Conservation (phyloP, 2,888 invertebrate species). For the Drosophila aldrichi region DNA sequence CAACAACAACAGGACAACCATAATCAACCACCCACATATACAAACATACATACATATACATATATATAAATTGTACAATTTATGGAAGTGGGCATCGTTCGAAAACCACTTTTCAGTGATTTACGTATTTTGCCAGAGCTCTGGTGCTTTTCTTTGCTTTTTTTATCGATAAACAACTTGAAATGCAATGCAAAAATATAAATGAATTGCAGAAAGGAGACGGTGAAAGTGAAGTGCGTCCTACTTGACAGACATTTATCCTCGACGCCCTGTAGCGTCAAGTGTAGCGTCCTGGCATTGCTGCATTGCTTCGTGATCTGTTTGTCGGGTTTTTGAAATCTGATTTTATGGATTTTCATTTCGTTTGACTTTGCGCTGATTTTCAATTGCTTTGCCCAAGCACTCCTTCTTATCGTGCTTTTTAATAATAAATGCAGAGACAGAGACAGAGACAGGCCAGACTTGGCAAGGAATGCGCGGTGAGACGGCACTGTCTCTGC, state of each 20-base stretch:
- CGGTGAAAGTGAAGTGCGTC: constrained; percentile 14
- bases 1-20: neutral
- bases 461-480: constrained; percentile 23
- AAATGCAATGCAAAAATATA: constrained; percentile 63
- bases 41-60: neutral
- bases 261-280: constrained; percentile 45
- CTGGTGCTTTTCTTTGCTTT: constrained; percentile 30
- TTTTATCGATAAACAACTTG: constrained; percentile 75
- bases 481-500: neutral
- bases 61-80: constrained; percentile 46
- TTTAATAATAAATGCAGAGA: constrained; percentile 67
- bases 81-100: constrained; percentile 22
- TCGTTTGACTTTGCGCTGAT: constrained; percentile 76
- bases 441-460: constrained; percentile 44
- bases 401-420: constrained; percentile 12
- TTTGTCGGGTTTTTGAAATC: constrained; percentile 80
- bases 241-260: constrained; percentile 59
- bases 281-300: constrained; percentile 42
- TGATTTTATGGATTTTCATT: constrained; percentile 81
- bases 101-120: constrained; percentile 60
- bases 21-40: constrained; percentile 4
- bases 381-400: constrained; percentile 62
- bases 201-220: constrained; percentile 29
- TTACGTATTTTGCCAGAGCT: constrained; percentile 52
- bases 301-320: constrained; percentile 58